phyloP scores from a whole-genome alignment of 2,888 invertebrate species.

The Melanophora roralis region DNA sequence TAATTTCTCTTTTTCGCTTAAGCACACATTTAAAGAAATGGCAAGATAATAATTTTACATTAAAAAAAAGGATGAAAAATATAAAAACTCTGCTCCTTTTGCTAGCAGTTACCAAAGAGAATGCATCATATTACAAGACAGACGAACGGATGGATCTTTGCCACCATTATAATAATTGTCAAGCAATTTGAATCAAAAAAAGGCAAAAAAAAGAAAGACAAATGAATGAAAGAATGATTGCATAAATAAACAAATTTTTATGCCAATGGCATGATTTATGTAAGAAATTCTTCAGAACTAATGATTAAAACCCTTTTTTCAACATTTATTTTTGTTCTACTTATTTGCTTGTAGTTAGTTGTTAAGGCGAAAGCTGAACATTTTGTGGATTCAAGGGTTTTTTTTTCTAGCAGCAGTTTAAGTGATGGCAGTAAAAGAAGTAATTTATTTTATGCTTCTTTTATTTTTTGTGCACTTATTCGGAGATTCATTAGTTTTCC shows the following conservation, averaged over 20 bases:
- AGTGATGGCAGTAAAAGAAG: slow-evolving; percentile 10
- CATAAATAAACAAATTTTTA: slow-evolving; percentile 11
- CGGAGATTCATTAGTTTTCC: slow-evolving; percentile 58
- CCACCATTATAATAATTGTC: slow-evolving; percentile 74
- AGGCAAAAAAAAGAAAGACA: not conserved
- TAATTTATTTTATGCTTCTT: slow-evolving; percentile 24
- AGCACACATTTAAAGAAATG: not conserved
- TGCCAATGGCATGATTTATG: slow-evolving; percentile 61
- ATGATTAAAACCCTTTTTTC: slow-evolving; percentile 46
- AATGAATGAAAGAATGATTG: not conserved
- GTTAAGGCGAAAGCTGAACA: slow-evolving; percentile 1
- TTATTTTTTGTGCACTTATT: not conserved
- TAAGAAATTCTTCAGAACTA: slow-evolving; percentile 45
- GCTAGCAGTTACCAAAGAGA: not conserved
- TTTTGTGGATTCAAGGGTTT: slow-evolving; percentile 32
- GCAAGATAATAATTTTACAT: slow-evolving; percentile 31
- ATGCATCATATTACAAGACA: slow-evolving; percentile 61
- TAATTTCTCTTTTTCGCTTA: not conserved
- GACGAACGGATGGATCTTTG: slow-evolving; percentile 57
- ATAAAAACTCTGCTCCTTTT: not conserved
- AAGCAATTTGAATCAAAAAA: slow-evolving; percentile 73
- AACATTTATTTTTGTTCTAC: not conserved
- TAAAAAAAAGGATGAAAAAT: not conserved
- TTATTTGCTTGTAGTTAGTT: not conserved
- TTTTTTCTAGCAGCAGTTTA: slow-evolving; percentile 2